Evolutionary conservation across 2,888 invertebrate genomes (phyloP).

Genomic region (Acheta domesticus): DNA sequence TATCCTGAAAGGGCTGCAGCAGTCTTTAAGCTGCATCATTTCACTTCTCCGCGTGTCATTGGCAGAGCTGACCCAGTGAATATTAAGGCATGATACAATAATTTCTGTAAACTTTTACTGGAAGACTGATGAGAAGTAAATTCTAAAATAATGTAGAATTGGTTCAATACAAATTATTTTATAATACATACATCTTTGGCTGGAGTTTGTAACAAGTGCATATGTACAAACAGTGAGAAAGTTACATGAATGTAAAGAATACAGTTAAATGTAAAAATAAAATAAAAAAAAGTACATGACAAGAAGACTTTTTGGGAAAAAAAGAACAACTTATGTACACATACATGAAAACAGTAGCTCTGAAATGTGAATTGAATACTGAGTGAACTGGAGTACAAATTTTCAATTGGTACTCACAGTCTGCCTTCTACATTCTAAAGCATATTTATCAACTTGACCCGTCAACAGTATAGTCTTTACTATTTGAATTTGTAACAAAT

Average conservation of each 20-base stretch:
- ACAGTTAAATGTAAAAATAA: neutral
- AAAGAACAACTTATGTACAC: no score
- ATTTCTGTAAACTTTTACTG: neutral
- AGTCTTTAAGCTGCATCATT: neutral
- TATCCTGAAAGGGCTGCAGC: neutral
- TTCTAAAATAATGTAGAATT: neutral
- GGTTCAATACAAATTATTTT: neutral
- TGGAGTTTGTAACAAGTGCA: slow-evolving; percentile 2
- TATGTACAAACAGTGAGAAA: neutral
- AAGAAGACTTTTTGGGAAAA: neutral
- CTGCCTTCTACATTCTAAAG: neutral
- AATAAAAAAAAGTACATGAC: neutral
- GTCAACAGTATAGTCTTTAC: neutral
- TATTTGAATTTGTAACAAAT: neutral
- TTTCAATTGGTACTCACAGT: neutral
- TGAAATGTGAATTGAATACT: neutral
- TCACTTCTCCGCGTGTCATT: slow-evolving; percentile 1
- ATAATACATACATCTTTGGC: neutral
- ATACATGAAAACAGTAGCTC: neutral
- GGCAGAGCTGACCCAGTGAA: slow-evolving; percentile 6
- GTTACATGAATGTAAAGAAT: neutral
- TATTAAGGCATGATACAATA: slow-evolving; percentile 18
- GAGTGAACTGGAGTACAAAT: slow-evolving; percentile 4
- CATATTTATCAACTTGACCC: neutral
- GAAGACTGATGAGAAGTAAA: neutral